Percentiles rank a stretch among this genome's conserved stretches.
Evolutionary conservation across 35 echinoderm and acorn worm species (phyloP).

Genomic region (Eucidaris tribuloides): DNA sequence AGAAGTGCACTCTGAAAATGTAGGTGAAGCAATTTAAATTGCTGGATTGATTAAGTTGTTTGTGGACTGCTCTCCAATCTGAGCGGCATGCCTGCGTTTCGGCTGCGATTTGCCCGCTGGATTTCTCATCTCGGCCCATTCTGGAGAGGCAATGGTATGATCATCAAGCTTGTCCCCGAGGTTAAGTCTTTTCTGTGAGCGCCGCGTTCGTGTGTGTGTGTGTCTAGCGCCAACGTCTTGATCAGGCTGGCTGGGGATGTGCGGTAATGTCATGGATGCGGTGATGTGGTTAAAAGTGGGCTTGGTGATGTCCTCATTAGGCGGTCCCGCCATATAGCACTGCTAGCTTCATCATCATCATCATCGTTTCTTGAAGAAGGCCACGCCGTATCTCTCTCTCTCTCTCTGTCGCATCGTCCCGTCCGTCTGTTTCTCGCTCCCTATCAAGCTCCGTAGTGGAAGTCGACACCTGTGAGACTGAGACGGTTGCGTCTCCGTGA

Average conservation of each 20-base stretch:
- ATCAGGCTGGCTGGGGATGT: neutral
- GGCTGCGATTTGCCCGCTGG: too few species aligned
- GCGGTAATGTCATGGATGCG: conserved; percentile 18
- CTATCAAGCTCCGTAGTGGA: too few species aligned
- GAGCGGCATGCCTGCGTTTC: neutral
- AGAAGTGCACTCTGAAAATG: neutral
- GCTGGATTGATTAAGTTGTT: conserved; percentile 32
- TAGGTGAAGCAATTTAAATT: conserved; percentile 29
- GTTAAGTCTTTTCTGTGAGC: neutral
- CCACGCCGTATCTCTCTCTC: too few species aligned
- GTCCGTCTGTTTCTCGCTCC: too few species aligned
- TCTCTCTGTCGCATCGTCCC: too few species aligned
- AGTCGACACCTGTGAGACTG: too few species aligned
- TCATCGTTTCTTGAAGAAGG: too few species aligned
- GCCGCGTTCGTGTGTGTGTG: neutral
- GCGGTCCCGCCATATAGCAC: neutral
- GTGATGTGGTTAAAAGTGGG: conserved; percentile 4
- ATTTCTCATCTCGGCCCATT: neutral
- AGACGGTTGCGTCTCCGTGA: too few species aligned
- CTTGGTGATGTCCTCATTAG: conserved; percentile 25
- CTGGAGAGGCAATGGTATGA: neutral
- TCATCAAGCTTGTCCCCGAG: neutral
- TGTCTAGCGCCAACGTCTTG: neutral
- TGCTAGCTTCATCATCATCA: too few species aligned
- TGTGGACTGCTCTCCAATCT: neutral